Evolutionary conservation across 53 echinoderm and acorn worm genomes (phyloP).

Genomic region (Arbacia lixula): DNA sequence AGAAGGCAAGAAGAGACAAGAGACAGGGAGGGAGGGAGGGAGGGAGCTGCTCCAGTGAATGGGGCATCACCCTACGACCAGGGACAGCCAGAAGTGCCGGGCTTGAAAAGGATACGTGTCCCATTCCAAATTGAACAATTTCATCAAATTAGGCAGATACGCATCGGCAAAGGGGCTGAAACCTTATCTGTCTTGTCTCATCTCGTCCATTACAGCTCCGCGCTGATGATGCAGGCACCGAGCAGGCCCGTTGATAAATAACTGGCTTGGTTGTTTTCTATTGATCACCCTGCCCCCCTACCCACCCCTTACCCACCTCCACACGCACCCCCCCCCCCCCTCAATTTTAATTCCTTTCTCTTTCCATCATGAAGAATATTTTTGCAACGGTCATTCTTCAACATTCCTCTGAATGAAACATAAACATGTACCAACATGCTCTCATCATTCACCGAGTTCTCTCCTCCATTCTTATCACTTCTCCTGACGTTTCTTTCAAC

Average conservation of each 20-base stretch:
- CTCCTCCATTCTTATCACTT: no score
- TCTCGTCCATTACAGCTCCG: conserved; percentile 10
- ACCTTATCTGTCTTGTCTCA: conserved; percentile 44
- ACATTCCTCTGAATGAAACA: no score
- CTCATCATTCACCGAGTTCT: no score
- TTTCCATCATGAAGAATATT: no score
- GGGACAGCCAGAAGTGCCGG: conserved; percentile 6
- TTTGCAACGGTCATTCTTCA: no score
- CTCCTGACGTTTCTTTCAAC: no score
- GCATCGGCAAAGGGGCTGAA: conserved; percentile 46
- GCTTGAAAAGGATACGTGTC: conserved; percentile 18
- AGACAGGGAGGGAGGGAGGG: not conserved
- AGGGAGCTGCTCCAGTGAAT: not conserved
- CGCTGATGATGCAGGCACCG: conserved; percentile 28
- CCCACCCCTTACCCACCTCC: no score
- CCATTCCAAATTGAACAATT: conserved; percentile 53
- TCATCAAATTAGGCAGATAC: conserved; percentile 57
- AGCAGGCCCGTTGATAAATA: conserved; percentile 33
- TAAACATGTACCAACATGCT: no score
- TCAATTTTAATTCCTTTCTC: no score
- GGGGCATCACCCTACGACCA: not conserved
- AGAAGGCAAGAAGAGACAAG: not conserved
- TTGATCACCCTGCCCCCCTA: not conserved
- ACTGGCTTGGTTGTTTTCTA: not conserved
- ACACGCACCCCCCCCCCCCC: no score